phyloP scores from a whole-genome alignment of 2,797 vertebrate species.

The Cebuella pygmaea region DNA sequence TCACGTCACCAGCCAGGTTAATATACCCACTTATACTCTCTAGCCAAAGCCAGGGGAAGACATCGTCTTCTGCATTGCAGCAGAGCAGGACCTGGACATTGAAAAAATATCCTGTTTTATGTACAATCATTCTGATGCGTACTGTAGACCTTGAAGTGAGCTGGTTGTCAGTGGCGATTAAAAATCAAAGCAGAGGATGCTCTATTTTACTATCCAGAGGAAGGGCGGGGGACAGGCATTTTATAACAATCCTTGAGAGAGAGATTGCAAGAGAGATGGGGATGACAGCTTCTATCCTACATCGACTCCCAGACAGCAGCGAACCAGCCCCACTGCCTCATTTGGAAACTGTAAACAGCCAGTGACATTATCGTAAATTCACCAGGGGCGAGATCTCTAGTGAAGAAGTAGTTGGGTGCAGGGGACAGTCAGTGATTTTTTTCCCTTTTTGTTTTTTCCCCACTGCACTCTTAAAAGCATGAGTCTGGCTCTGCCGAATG shows the following conservation, averaged over 20 bases:
- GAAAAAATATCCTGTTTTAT: background rate
- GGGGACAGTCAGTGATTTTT: background rate
- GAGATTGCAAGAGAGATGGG: background rate
- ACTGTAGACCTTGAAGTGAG: background rate
- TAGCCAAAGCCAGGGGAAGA: background rate
- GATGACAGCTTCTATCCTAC: background rate
- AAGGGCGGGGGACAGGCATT: background rate
- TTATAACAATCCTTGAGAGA: background rate
- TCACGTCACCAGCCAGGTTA: background rate
- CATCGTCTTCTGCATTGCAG: background rate
- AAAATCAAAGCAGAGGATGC: background rate
- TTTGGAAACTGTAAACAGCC: background rate
- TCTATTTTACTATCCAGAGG: background rate
- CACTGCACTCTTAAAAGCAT: background rate
- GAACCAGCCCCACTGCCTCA: background rate
- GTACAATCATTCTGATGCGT: background rate
- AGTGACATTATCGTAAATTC: background rate
- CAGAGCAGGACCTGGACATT: background rate
- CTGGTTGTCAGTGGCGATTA: background rate
- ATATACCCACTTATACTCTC: background rate
- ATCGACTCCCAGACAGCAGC: background rate
- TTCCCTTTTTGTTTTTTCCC: background rate
- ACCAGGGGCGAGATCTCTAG: background rate
- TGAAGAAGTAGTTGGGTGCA: background rate
- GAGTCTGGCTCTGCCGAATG: background rate